phyloP scores from a whole-genome alignment of 37 sponge, comb jelly and placozoan species.

The Tethya wilhelma region DNA sequence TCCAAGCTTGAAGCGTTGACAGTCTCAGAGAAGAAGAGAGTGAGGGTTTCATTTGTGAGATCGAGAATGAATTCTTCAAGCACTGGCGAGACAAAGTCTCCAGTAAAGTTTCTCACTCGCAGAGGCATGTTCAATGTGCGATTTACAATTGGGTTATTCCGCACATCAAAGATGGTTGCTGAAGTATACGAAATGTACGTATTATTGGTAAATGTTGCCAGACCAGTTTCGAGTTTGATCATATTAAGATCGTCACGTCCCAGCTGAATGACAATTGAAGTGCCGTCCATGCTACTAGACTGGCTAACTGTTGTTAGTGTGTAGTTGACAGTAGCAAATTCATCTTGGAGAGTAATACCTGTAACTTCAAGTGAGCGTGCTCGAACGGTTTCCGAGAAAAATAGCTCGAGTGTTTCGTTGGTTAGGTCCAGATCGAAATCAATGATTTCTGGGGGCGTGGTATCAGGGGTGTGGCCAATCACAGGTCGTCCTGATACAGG shows the following conservation, averaged over 20 bases:
- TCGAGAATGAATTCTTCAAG: conserved; percentile 61
- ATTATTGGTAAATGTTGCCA: conserved; percentile 59
- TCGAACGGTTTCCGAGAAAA: conserved; percentile 83
- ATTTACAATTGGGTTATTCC: conserved; percentile 47
- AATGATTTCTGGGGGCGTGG: conserved; percentile 57
- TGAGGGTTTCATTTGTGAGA: conserved; percentile 68
- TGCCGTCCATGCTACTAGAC: conserved; percentile 38
- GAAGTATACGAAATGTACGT: conserved; percentile 74
- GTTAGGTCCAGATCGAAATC: conserved; percentile 80
- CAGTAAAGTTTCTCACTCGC: conserved; percentile 67
- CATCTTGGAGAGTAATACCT: conserved; percentile 65
- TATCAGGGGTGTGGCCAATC: conserved; percentile 47
- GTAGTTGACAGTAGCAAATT: conserved; percentile 18
- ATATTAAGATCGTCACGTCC: conserved; percentile 71
- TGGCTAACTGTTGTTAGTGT: conserved; percentile 48
- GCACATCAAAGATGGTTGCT: conserved; percentile 69
- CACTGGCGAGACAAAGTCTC: conserved; percentile 57
- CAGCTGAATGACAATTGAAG: conserved; percentile 49
- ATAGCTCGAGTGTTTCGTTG: conserved; percentile 58
- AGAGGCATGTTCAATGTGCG: conserved; percentile 21
- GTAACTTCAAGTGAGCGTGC: conserved; percentile 65
- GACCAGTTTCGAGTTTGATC: conserved; percentile 68
- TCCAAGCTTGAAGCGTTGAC: conserved; percentile 70
- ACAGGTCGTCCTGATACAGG: conserved; percentile 33
- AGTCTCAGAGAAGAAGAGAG: conserved; percentile 78